These are phyloP conservation scores for Acropora yongei DNA, from an alignment of 64 coral and sea anemone genomes.

Conservation along the genomic window DNA sequence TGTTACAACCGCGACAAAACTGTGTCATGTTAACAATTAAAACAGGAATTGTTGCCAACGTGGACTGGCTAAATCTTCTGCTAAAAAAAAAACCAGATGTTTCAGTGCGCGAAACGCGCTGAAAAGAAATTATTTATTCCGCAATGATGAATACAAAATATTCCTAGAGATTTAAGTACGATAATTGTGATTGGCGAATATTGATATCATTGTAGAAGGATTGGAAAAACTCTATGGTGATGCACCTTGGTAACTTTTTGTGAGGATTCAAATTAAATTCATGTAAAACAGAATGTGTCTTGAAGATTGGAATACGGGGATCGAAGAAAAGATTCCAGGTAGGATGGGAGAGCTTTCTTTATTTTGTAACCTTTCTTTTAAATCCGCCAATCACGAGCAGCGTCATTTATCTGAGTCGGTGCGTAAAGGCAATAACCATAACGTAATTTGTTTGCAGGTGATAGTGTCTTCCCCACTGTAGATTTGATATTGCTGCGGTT, in stretches of 20 bases:
- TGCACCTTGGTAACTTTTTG: no score
- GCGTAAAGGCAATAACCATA: not conserved
- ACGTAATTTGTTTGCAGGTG: constrained; percentile 50
- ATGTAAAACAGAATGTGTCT: not conserved
- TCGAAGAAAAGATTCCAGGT: not conserved
- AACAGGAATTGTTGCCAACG: not conserved
- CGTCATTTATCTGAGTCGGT: not conserved
- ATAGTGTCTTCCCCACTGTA: not conserved
- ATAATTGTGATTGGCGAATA: no score
- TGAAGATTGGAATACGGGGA: not conserved
- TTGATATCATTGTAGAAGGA: no score
- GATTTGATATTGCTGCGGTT: not conserved
- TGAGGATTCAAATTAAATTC: not conserved
- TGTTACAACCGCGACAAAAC: not conserved
- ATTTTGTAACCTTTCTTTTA: not conserved
- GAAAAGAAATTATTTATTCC: not conserved
- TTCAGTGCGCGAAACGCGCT: no score
- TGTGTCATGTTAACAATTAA: no score
- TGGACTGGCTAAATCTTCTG: no score
- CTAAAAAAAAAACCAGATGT: no score
- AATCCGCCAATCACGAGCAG: constrained; percentile 15
- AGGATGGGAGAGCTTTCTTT: not conserved
- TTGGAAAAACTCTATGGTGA: not conserved
- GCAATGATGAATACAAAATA: not conserved
- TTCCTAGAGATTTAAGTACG: not conserved